Evolutionary conservation across 2,113 vertebrate species (phyloP).

Genomic region (Prinia subflava): DNA sequence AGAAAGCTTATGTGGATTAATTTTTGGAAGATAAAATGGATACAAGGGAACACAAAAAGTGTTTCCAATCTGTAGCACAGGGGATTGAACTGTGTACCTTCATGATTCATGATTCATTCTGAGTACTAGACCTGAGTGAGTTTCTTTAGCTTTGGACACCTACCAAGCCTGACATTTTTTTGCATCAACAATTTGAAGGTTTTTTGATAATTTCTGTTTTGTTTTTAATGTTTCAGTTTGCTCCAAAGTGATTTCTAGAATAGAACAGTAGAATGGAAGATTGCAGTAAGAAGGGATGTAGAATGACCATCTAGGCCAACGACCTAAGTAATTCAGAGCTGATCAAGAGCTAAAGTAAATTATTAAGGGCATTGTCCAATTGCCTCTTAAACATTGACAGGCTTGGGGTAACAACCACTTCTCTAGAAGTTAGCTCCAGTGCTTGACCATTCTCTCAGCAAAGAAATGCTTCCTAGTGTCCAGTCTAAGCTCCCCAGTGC

Average conservation of each 20-base stretch:
- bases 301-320: neutral
- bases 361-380: neutral
- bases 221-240: neutral
- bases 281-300: neutral
- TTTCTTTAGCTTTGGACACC: neutral
- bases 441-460: neutral
- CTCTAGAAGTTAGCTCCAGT: neutral
- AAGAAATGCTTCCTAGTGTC: neutral
- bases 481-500: neutral
- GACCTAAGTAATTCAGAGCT: neutral
- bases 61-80: neutral
- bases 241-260: neutral
- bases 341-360: neutral
- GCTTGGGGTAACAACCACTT: neutral
- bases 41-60: neutral
- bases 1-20: slow-evolving; percentile 6
- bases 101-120: neutral
- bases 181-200: neutral
- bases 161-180: neutral
- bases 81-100: neutral
- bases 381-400: neutral
- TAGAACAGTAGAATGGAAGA: neutral
- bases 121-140: neutral
- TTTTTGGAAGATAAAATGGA: slow-evolving; percentile 16
- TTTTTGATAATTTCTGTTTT: neutral